Conservation (phyloP, 92 coral and sea anemone species). For the Palythoa grandis region DNA sequence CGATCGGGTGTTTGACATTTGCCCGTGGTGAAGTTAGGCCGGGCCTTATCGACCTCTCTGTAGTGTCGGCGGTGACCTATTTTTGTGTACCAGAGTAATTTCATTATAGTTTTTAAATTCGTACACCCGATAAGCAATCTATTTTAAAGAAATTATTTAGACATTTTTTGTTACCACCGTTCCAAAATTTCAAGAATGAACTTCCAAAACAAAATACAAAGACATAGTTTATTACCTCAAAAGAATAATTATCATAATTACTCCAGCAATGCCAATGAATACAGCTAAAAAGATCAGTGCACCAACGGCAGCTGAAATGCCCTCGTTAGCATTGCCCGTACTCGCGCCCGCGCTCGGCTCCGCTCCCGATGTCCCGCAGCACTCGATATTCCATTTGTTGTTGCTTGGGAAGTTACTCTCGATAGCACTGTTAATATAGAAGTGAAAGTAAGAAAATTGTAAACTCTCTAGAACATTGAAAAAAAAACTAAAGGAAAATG, state of each 20-base stretch:
- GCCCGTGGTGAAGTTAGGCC: too few relatives aligned
- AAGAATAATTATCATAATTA: constrained; percentile 67
- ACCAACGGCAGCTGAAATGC: constrained; percentile 68
- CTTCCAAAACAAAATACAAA: not conserved
- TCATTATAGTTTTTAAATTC: too few relatives aligned
- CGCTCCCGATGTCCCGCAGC: constrained; percentile 28
- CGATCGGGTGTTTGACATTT: too few relatives aligned
- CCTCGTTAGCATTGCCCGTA: constrained; percentile 32
- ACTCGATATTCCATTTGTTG: constrained; percentile 19
- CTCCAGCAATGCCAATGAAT: constrained; percentile 73
- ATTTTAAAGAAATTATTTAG: too few relatives aligned
- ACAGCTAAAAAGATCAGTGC: constrained; percentile 76
- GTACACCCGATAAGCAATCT: too few relatives aligned
- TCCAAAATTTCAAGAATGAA: too few relatives aligned
- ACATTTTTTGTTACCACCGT: too few relatives aligned
- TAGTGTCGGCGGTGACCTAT: too few relatives aligned
- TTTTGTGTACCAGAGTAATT: too few relatives aligned
- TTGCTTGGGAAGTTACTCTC: not conserved
- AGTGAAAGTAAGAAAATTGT: too few relatives aligned
- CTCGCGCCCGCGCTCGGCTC: constrained; percentile 2
- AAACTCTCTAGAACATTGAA: too few relatives aligned
- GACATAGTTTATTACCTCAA: constrained; percentile 48
- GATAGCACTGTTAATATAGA: constrained; percentile 9
- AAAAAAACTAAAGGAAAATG: not conserved
- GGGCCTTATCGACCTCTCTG: too few relatives aligned